Conservation (phyloP, 2,888 invertebrate genomes). For the Chrysolina americana region DNA sequence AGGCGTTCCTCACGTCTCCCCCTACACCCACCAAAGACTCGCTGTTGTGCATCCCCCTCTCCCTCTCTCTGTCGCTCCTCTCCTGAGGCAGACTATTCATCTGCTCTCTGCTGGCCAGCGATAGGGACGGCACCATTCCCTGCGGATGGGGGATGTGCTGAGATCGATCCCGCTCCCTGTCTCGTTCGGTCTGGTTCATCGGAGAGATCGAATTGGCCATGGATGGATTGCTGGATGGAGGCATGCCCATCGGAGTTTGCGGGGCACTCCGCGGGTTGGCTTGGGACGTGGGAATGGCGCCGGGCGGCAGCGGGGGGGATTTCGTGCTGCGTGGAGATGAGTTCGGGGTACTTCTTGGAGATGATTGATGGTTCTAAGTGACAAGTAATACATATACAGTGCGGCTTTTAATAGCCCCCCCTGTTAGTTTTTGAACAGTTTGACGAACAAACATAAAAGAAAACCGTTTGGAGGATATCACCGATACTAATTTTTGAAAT, state of each 20-base stretch:
- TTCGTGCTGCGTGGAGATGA: conserved; percentile 90
- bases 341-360: conserved; percentile 89
- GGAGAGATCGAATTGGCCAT: conserved; percentile 63
- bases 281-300: conserved; percentile 65
- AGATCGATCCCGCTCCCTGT: conserved; percentile 35
- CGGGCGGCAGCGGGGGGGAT: conserved; percentile 83
- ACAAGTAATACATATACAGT: conserved; percentile 3
- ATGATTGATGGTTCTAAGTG: conserved; percentile 84
- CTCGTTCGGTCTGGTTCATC: conserved; percentile 40
- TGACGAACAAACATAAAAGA: too few relatives aligned
- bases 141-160: conserved; percentile 55
- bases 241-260: conserved; percentile 72
- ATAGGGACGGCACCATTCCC: conserved; percentile 37
- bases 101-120: conserved; percentile 48
- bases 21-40: conserved; percentile 73
- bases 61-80: conserved; percentile 62
- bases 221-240: conserved; percentile 60
- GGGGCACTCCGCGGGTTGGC: conserved; percentile 69
- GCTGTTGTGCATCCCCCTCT: conserved; percentile 59
- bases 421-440: too few relatives aligned
- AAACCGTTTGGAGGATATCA: too few relatives aligned
- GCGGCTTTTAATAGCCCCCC: too few relatives aligned
- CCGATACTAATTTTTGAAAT: too few relatives aligned
- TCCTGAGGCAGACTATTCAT: conserved; percentile 59
- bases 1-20: conserved; percentile 74